Conservation (phyloP, 2,888 invertebrate genomes). For the Teinopalpus imperialis region DNA sequence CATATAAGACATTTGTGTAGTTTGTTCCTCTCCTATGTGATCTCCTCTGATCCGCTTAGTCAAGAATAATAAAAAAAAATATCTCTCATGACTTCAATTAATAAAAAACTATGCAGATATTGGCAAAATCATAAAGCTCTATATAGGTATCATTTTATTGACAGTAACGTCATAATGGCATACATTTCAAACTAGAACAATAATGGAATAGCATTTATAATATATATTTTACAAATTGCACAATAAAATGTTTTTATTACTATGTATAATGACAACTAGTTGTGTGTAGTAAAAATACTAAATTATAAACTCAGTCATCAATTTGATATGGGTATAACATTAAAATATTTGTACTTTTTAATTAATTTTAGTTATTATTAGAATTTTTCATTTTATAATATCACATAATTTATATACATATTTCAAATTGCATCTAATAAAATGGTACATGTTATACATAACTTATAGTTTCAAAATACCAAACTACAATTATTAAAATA, state of each 20-base stretch:
- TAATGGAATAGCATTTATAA: conserved; percentile 25
- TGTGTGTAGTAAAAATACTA: conserved; percentile 24
- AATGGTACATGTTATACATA: conserved; percentile 1
- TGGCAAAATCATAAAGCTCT: conserved; percentile 2
- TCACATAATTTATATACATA: conserved; percentile 24
- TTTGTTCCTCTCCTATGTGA: too few relatives aligned
- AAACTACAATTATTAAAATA: conserved; percentile 1
- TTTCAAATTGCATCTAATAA: conserved; percentile 7
- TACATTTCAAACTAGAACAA: conserved; percentile 30
- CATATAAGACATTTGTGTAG: too few relatives aligned
- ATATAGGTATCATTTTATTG: conserved; percentile 28
- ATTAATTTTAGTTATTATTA: conserved; percentile 25
- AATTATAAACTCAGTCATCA: conserved; percentile 16
- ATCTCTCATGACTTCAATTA: too few relatives aligned
- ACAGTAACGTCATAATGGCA: conserved; percentile 32
- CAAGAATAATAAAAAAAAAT: too few relatives aligned
- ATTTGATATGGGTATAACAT: conserved; percentile 25
- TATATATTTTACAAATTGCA: conserved; percentile 26
- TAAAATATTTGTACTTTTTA: conserved; percentile 31
- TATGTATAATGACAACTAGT: conserved; percentile 24
- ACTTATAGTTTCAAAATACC: conserved; percentile 21
- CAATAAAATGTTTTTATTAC: conserved; percentile 25
- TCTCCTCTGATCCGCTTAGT: too few relatives aligned
- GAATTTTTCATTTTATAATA: conserved; percentile 25
- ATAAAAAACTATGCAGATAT: too few relatives aligned